Base-by-base conservation (phyloP, 2,888 invertebrate species). In the Callimorpha dominula region DNA sequence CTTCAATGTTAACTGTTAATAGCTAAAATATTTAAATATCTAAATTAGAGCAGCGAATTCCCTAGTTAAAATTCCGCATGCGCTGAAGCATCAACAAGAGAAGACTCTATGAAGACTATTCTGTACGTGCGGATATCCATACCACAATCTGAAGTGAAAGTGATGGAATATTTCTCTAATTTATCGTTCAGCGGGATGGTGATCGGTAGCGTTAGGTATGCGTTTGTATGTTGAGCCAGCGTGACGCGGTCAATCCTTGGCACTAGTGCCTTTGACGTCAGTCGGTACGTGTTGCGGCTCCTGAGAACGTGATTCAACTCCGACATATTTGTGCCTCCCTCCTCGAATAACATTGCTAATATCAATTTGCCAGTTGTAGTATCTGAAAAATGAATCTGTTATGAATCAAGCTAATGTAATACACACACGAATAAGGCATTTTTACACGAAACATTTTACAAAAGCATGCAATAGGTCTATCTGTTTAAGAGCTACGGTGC, bases 91-190 rank as follows among this genome's bases (percentile, higher is more conserved):
- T 60, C 31, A 60, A 20, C 60, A 60, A 60, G 60, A 20, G 68
- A 68, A 49, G 60, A 46, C 20, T 90, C 87, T 50, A 91, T 80
- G 72, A 95, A 94, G 14, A 93, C 62, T 67, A 95, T 89, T 81
- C 87, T 92, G 72, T 95, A 95, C 14, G 91, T 92, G 15, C 96
- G 92, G 72, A 96, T 88, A 77, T 96, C 96, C 92, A 94, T 92
- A 50, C 94, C 93, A 74, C 94, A 94, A 11, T 93, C 92, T 3
- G 96, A 96, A 12, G 91, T 92, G n/a, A 96, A 86, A 11, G 90
- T 90, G 9, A 96, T 76, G 3, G 91, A 81, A 77, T 92, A 93
- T 83, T 93, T 95, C 72, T 94, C 94, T 1, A 89, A 78, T 65
- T 87, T 90, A 52, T 91, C 89, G 8, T 87, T 83, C 3, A 80